Percentiles rank a stretch among this genome's conserved stretches.
phyloP scores from a whole-genome alignment of 2,888 invertebrate species.

The Apodemia zela region DNA sequence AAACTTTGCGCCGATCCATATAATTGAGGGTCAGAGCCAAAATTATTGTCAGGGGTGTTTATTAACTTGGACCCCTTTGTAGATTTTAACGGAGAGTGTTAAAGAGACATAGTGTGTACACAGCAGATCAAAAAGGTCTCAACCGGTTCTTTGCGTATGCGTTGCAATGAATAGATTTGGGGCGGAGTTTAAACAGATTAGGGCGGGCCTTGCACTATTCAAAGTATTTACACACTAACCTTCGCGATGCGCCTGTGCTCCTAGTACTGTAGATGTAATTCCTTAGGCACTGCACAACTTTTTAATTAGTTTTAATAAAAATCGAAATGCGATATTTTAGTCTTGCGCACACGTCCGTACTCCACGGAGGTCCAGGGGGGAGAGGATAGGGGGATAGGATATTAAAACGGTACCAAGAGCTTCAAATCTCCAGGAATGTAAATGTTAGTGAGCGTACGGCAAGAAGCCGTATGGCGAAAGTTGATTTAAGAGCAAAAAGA shows the following conservation, averaged over 20 bases:
- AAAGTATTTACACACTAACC: not conserved
- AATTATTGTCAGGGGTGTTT: not conserved
- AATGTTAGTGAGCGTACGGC: too few species aligned
- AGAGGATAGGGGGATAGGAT: not conserved
- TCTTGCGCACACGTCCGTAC: slow-evolving; percentile 3
- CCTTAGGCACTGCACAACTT: not conserved
- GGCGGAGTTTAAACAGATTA: not conserved
- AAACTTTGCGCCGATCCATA: not conserved
- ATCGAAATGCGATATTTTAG: not conserved
- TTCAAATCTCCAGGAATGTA: too few species aligned
- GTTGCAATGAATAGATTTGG: not conserved
- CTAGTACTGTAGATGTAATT: not conserved
- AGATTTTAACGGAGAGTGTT: not conserved
- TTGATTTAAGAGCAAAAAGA: too few species aligned
- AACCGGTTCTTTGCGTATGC: not conserved
- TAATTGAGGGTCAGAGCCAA: not conserved
- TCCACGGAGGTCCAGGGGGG: not conserved
- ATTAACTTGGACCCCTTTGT: not conserved
- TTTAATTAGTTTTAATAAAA: not conserved
- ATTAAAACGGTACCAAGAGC: too few species aligned
- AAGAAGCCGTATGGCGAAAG: too few species aligned
- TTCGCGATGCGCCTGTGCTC: not conserved
- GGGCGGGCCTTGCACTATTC: not conserved
- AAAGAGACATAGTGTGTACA: not conserved
- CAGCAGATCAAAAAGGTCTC: not conserved